Evolutionary conservation across 2,797 vertebrate species (phyloP).

Genomic region (Peromyscus attwateri): DNA sequence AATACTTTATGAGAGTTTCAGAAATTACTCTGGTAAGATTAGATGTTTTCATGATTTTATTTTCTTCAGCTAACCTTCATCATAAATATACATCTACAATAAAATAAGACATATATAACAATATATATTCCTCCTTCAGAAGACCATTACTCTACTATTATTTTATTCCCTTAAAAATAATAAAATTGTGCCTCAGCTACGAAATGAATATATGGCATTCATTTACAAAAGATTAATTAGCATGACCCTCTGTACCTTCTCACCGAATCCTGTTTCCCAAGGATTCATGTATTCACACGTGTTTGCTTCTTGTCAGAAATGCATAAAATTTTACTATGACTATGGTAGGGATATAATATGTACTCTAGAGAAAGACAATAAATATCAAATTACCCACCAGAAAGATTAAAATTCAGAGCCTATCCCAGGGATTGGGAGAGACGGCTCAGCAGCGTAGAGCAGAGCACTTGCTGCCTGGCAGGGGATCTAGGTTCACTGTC

Average conservation of each 20-base stretch:
- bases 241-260: not conserved
- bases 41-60: conserved; percentile 2
- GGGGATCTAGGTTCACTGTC: not conserved
- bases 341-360: not conserved
- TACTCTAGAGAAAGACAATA: conserved; percentile 5
- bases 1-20: not conserved
- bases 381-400: conserved; percentile 3
- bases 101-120: conserved; percentile 22
- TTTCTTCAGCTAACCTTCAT: not conserved
- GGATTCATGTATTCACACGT: not conserved
- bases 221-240: conserved; percentile 34
- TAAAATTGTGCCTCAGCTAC: not conserved
- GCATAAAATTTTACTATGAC: not conserved
- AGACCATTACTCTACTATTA: not conserved
- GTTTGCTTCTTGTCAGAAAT: conserved; percentile 10
- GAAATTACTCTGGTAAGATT: not conserved
- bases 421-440: too few relatives aligned
- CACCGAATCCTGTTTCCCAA: not conserved
- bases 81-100: conserved; percentile 33
- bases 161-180: conserved; percentile 24
- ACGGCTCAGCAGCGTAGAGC: not conserved
- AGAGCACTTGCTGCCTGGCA: not conserved
- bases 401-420: conserved; percentile 5
- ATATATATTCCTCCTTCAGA: not conserved
- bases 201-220: not conserved